phyloP scores from a whole-genome alignment of 2,113 vertebrate species.

The Enhydra lutris region DNA sequence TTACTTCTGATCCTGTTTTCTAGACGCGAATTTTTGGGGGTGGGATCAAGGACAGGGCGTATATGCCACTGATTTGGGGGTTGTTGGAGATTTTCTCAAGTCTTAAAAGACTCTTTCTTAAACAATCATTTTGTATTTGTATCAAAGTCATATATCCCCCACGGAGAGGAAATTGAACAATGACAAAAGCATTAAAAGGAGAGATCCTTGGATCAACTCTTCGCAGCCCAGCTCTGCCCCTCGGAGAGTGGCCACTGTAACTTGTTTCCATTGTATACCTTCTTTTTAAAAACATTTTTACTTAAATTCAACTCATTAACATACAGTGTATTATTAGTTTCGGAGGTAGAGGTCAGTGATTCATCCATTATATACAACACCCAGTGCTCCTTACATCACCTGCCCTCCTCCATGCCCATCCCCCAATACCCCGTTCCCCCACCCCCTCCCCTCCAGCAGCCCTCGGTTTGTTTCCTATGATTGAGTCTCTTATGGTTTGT shows the following conservation, averaged over 20 bases:
- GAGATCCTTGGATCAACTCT: not conserved
- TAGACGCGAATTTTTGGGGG: not conserved
- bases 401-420: not conserved
- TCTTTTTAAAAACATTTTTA: not conserved
- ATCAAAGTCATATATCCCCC: not conserved
- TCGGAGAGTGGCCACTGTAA: fast-evolving
- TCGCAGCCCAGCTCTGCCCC: not conserved
- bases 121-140: not conserved
- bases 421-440: not conserved
- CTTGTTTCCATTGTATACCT: not conserved
- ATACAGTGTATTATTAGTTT: not conserved
- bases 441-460: not conserved
- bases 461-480: not conserved
- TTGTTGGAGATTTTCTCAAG: not conserved
- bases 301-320: not conserved
- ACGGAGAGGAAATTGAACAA: not conserved
- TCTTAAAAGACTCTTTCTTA: not conserved
- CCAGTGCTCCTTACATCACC: not conserved
- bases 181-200: not conserved
- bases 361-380: not conserved
- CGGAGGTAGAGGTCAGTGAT: not conserved
- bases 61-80: not conserved
- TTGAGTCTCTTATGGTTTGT: not conserved
- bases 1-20: not conserved
- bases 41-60: not conserved